Evolutionary conservation across 1,140 invertebrate species (phyloP).

Genomic region (Ooceraea biroi): DNA sequence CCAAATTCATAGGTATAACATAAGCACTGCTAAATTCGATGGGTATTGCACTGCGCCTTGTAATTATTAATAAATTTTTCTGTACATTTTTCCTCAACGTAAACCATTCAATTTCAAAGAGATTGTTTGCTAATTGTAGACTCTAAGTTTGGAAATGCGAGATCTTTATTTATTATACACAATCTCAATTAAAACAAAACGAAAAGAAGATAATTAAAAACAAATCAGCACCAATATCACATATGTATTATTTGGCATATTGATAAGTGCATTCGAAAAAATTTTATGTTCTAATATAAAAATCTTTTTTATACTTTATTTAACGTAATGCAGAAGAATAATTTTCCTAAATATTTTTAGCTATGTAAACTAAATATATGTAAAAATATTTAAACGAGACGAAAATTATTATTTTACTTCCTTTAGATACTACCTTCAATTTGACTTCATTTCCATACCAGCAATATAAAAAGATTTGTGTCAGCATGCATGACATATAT

Average conservation of each 20-base stretch:
- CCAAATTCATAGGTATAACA: constrained; percentile 52
- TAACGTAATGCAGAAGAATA: background rate
- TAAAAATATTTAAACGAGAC: too few species aligned
- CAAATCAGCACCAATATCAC: background rate
- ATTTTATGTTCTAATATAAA: background rate
- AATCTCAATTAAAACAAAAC: background rate
- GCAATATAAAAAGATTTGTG: constrained; percentile 86
- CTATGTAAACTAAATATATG: background rate
- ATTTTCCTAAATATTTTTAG: background rate
- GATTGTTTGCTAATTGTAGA: constrained; percentile 9
- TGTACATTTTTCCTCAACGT: background rate
- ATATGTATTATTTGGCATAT: background rate
- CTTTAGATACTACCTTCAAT: constrained; percentile 35
- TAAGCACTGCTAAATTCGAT: constrained; percentile 59
- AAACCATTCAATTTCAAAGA: constrained; percentile 55
- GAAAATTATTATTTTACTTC: too few species aligned
- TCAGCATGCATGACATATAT: constrained; percentile 56
- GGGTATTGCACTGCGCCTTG: constrained; percentile 42
- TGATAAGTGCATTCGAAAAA: background rate
- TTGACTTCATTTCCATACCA: constrained; percentile 87
- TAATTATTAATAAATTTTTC: constrained; percentile 57
- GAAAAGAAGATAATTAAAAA: too few species aligned
- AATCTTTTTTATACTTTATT: background rate
- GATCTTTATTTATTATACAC: background rate
- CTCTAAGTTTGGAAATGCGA: constrained; percentile 24